These are phyloP conservation scores for Eurytoma adleriae DNA, from an alignment of 2,888 invertebrate genomes.

Conservation along the genomic window DNA sequence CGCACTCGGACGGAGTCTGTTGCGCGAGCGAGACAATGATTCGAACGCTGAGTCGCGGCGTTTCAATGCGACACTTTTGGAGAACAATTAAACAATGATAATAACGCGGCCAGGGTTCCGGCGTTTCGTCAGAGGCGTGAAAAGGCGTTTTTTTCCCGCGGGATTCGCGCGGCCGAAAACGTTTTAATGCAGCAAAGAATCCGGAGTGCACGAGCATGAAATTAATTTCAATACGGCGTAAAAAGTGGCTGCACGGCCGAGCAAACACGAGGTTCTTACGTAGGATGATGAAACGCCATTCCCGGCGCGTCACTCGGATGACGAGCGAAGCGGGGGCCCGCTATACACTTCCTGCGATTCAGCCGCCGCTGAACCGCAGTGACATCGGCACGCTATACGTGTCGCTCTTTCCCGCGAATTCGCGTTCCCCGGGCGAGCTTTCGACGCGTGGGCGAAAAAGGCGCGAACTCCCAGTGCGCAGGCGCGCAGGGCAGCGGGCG, in stretches of 20 bases:
- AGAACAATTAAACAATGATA: no score
- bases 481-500: not conserved
- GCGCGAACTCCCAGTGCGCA: not conserved
- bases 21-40: no score
- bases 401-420: not conserved
- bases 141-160: not conserved
- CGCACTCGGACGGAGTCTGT: no score
- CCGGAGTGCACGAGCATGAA: constrained; percentile 10
- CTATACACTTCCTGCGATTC: not conserved
- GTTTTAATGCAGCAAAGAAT: no score
- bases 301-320: not conserved
- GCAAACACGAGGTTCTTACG: constrained; percentile 10
- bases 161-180: not conserved
- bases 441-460: constrained; percentile 9
- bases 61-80: no score
- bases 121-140: not conserved
- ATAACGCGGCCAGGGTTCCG: not conserved
- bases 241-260: not conserved
- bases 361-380: not conserved
- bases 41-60: no score
- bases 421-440: not conserved
- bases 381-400: not conserved
- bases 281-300: constrained; percentile 2
- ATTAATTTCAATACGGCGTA: constrained; percentile 18
- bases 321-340: not conserved